Evolutionary conservation across 2,113 vertebrate species (phyloP).

Genomic region (Poeciliopsis turrubarensis): DNA sequence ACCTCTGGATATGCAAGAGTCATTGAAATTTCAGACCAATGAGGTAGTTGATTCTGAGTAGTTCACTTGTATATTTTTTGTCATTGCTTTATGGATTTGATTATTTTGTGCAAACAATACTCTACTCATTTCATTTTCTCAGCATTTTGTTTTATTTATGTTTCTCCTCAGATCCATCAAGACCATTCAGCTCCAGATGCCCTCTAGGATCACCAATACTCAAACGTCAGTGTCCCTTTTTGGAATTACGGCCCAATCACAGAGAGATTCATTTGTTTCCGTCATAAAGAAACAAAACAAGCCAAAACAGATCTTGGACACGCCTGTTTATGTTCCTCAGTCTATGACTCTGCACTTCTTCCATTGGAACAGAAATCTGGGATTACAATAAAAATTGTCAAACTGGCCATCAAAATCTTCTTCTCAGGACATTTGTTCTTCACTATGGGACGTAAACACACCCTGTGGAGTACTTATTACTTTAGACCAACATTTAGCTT

Average conservation of each 20-base stretch:
- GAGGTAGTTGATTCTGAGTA: slow-evolving; percentile 46
- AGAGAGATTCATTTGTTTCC: slow-evolving; percentile 27
- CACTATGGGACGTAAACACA: not conserved
- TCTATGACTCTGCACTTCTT: not conserved
- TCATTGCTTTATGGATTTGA: too few relatives aligned
- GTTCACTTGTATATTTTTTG: too few relatives aligned
- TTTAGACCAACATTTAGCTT: too few relatives aligned
- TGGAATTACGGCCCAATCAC: not conserved
- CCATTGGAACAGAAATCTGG: not conserved
- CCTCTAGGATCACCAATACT: not conserved
- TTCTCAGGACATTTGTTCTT: not conserved
- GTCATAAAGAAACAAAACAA: slow-evolving; percentile 42
- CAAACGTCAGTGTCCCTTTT: slow-evolving; percentile 1
- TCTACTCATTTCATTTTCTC: too few relatives aligned
- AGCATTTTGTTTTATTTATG: not conserved
- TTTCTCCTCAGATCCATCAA: slow-evolving; percentile 51
- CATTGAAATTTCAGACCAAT: slow-evolving; percentile 21
- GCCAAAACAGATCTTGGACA: slow-evolving; percentile 32
- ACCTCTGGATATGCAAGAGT: not conserved
- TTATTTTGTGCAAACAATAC: too few relatives aligned
- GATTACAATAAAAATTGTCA: not conserved
- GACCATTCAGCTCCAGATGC: slow-evolving; percentile 16
- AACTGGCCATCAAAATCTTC: not conserved
- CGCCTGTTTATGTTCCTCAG: slow-evolving; percentile 26
- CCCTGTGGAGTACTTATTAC: not conserved